A percentile compares a stretch with the other conserved stretches of the same genome.
Evolutionary conservation across 2,888 invertebrate genomes (phyloP).

Genomic region (Tipula confusa): DNA sequence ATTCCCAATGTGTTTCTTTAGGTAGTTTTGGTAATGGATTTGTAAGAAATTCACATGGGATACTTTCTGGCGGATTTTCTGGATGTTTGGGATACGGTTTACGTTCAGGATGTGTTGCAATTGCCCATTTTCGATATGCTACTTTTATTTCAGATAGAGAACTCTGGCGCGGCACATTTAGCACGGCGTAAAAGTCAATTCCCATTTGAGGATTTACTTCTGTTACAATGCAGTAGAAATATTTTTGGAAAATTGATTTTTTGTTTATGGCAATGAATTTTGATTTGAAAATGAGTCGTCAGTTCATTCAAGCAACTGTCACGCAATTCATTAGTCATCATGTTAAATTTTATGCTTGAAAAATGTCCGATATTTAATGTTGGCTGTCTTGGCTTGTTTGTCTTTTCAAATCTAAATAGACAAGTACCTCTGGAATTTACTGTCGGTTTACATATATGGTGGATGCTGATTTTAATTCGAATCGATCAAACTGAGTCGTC

Average conservation of each 20-base stretch:
- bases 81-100: conserved; percentile 52
- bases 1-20: conserved; percentile 43
- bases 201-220: neutral
- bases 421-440: too few species aligned
- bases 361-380: too few species aligned
- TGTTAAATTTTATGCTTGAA: too few species aligned
- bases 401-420: too few species aligned
- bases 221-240: neutral
- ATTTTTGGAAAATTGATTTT: neutral
- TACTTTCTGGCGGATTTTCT: conserved; percentile 49
- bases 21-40: conserved; percentile 41
- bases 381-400: too few species aligned
- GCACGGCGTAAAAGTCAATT: conserved; percentile 71
- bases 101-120: conserved; percentile 52
- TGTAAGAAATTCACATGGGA: conserved; percentile 36
- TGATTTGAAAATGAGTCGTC: neutral
- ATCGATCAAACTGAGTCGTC: too few species aligned
- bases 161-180: conserved; percentile 63
- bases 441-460: too few species aligned
- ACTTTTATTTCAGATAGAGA: conserved; percentile 65
- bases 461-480: too few species aligned
- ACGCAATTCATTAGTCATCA: too few species aligned
- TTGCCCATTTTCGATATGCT: conserved; percentile 55
- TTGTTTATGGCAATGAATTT: neutral
- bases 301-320: too few species aligned